A percentile compares a stretch with the other conserved stretches of the same genome.
Conservation (phyloP, 2,797 vertebrate species). For the Pipistrellus nathusii region DNA sequence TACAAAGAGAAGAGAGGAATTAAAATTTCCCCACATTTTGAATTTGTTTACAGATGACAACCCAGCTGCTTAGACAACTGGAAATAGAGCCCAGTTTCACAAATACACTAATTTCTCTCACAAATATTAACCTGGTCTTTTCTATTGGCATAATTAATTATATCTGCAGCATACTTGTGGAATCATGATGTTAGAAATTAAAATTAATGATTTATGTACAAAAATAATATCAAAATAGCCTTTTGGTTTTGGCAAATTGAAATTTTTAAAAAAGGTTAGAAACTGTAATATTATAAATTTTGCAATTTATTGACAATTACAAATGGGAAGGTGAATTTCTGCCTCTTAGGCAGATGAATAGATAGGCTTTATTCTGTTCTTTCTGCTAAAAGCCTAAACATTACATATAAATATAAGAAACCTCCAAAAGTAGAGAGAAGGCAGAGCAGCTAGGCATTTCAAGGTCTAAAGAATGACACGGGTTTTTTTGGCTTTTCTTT, state of each 20-base stretch:
- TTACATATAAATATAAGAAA: neutral
- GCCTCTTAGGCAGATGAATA: neutral
- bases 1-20: slow-evolving; percentile 26
- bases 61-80: neutral
- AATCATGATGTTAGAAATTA: slow-evolving; percentile 47
- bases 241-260: neutral
- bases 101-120: slow-evolving; percentile 12
- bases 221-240: neutral
- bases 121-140: neutral
- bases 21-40: slow-evolving; percentile 1
- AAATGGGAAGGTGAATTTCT: slow-evolving; percentile 14
- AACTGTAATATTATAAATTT: slow-evolving; percentile 11
- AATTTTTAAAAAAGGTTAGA: neutral
- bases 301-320: neutral
- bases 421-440: neutral
- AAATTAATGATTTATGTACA: slow-evolving; percentile 24
- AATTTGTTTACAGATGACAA: slow-evolving; percentile 23
- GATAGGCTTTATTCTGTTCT: neutral
- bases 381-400: neutral
- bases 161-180: neutral
- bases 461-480: neutral
- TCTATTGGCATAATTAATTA: neutral
- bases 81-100: neutral
- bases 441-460: neutral
- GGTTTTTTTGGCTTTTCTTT: neutral